Percentiles rank a stretch among this genome's conserved stretches.
Conservation (phyloP, 2,888 invertebrate genomes). For the Syrista parreyssii region DNA sequence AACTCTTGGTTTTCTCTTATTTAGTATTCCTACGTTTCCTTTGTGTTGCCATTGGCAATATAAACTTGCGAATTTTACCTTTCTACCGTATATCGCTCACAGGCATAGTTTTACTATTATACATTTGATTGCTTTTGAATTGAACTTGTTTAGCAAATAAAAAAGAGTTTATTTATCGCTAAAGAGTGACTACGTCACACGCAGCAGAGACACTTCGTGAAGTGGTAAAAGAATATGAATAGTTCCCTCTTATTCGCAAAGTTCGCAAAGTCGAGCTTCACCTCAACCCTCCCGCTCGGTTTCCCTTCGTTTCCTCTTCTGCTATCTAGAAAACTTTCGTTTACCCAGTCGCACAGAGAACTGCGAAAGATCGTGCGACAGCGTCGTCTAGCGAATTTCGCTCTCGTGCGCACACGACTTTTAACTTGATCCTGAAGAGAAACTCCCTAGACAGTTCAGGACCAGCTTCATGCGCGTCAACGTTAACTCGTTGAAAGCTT, state of each 20-base stretch:
- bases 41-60: too few relatives aligned
- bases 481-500: neutral
- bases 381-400: neutral
- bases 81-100: neutral
- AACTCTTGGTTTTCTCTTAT: too few relatives aligned
- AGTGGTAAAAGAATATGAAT: neutral
- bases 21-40: too few relatives aligned
- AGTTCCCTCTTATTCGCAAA: neutral
- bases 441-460: neutral
- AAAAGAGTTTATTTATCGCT: neutral
- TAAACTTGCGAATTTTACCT: too few relatives aligned
- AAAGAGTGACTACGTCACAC: neutral
- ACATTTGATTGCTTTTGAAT: neutral
- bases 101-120: neutral
- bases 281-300: neutral
- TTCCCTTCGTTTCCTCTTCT: neutral
- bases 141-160: neutral
- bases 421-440: neutral
- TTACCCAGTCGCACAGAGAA: neutral
- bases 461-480: neutral
- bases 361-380: neutral
- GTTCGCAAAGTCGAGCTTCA: neutral
- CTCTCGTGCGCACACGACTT: neutral
- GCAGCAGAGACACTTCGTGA: neutral
- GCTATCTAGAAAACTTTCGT: neutral